phyloP scores from a whole-genome alignment of 2,888 invertebrate genomes.

The Nephrotoma flavescens region DNA sequence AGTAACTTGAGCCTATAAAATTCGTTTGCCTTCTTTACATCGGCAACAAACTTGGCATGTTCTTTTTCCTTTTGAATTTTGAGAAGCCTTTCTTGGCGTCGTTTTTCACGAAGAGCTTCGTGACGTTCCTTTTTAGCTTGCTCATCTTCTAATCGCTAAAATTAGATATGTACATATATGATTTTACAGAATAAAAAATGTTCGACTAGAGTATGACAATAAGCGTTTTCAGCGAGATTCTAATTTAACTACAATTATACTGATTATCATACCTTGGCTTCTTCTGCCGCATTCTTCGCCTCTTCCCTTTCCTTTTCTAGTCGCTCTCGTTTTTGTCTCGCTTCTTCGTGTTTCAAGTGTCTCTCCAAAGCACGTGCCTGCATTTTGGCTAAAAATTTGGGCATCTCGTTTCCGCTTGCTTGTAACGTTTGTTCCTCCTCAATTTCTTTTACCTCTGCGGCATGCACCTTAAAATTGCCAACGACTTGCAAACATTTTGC shows the following conservation, averaged over 20 bases:
- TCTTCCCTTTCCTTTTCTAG: conserved; percentile 30
- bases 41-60: conserved; percentile 30
- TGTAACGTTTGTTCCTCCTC: conserved; percentile 19
- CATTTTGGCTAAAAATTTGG: conserved; percentile 56
- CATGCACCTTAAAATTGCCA: conserved; percentile 21
- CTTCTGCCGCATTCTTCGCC: conserved; percentile 26
- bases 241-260: too few relatives aligned
- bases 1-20: conserved; percentile 30
- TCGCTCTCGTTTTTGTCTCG: conserved; percentile 24
- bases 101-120: conserved; percentile 44
- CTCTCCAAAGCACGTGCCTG: conserved; percentile 55
- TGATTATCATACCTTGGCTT: conserved; percentile 26
- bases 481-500: conserved; percentile 31
- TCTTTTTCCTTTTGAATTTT: conserved; percentile 44
- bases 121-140: conserved; percentile 43
- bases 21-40: conserved; percentile 30
- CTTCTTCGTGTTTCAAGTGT: conserved; percentile 30
- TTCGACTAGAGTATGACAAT: neutral
- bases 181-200: neutral
- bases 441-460: conserved; percentile 22
- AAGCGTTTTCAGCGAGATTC: neutral
- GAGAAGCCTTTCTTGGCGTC: conserved; percentile 43
- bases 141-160: conserved; percentile 35
- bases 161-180: neutral
- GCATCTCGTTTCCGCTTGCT: conserved; percentile 34